phyloP scores from a whole-genome alignment of 1,140 invertebrate species.

The Mycetomoellerius zeteki region DNA sequence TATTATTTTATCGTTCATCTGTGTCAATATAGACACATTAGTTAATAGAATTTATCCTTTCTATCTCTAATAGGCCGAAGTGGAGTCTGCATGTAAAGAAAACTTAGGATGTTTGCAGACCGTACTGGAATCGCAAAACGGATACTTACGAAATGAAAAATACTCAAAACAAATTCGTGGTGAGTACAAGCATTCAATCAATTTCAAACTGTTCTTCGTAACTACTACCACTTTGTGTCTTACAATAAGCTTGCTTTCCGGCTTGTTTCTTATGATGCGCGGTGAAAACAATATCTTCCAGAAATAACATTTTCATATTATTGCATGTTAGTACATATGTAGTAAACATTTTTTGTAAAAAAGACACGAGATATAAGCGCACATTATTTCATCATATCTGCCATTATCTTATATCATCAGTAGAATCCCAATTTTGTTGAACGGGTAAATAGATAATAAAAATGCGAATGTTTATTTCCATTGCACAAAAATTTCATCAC shows the following conservation, averaged over 20 bases:
- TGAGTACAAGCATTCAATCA: constrained; percentile 80
- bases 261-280: constrained; percentile 60
- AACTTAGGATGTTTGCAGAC: constrained; percentile 90
- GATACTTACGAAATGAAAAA: constrained; percentile 82
- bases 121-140: constrained; percentile 86
- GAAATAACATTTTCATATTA: constrained; percentile 9
- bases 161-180: constrained; percentile 85
- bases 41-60: constrained; percentile 50
- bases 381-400: constrained; percentile 17
- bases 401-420: constrained; percentile 48
- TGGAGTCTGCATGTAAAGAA: constrained; percentile 91
- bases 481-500: background rate
- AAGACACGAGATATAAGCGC: background rate
- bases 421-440: constrained; percentile 22
- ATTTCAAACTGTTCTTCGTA: constrained; percentile 67
- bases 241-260: constrained; percentile 67
- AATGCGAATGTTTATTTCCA: background rate
- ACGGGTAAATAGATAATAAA: constrained; percentile 13
- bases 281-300: background rate
- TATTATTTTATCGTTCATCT: background rate
- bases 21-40: background rate
- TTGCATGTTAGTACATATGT: background rate
- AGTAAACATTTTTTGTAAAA: background rate
- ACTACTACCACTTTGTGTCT: constrained; percentile 73
- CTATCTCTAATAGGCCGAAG: constrained; percentile 90